Percentiles rank a stretch among this genome's conserved stretches.
Evolutionary conservation across 2,888 invertebrate species (phyloP).

Genomic region (Pyrgus malvae): DNA sequence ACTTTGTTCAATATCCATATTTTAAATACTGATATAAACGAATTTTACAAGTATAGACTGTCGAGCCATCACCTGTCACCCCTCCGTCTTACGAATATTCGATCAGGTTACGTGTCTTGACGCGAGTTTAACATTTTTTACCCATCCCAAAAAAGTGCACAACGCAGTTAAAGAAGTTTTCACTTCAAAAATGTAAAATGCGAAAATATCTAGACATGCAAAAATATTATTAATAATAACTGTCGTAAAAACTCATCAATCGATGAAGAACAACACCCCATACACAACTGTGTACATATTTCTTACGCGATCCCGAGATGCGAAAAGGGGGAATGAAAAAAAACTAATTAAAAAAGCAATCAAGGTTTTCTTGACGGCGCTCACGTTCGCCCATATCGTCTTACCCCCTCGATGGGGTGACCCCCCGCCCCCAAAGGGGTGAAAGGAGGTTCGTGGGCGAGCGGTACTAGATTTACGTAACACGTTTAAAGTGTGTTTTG

Average conservation of each 20-base stretch:
- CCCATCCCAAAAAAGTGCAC: too few relatives aligned
- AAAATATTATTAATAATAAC: conserved; percentile 6
- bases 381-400: conserved; percentile 83
- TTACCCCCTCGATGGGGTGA: conserved; percentile 72
- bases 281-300: conserved; percentile 66
- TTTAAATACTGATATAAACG: too few relatives aligned
- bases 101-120: too few relatives aligned
- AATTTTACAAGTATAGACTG: too few relatives aligned
- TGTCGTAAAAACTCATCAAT: conserved; percentile 35
- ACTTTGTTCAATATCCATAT: too few relatives aligned
- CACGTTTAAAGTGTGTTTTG: conserved; percentile 82
- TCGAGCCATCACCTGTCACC: too few relatives aligned
- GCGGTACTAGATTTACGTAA: conserved; percentile 81
- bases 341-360: conserved; percentile 83
- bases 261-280: conserved; percentile 49
- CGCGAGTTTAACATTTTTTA: too few relatives aligned
- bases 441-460: conserved; percentile 59
- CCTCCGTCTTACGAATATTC: too few relatives aligned
- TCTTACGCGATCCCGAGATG: conserved; percentile 72
- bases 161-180: too few relatives aligned
- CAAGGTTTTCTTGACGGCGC: conserved; percentile 83
- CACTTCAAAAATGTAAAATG: too few relatives aligned
- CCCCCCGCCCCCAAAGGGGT: conserved; percentile 49
- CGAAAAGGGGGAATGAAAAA: conserved; percentile 78
- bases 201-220: neutral